A percentile compares a stretch with the other conserved stretches of the same genome.
phyloP scores from a whole-genome alignment of 2,888 invertebrate genomes.

The Eupithecia pulchellata region DNA sequence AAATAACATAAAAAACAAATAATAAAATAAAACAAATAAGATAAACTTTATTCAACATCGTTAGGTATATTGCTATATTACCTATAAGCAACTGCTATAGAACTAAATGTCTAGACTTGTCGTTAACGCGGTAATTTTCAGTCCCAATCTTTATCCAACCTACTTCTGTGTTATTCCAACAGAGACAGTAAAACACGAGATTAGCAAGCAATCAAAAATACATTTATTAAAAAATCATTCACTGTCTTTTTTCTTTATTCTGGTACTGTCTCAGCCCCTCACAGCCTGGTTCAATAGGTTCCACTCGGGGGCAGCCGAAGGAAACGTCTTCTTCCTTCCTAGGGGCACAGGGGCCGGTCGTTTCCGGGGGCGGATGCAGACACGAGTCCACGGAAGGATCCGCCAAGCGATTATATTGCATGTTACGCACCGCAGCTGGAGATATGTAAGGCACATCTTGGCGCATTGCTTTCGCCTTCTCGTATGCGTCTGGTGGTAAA shows the following conservation, averaged over 20 bases:
- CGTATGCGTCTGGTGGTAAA: constrained; percentile 68
- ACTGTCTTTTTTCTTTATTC: background rate
- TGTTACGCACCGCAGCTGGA: constrained; percentile 66
- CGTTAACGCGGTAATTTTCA: background rate
- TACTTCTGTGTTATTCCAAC: background rate
- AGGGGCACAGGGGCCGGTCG: constrained; percentile 58
- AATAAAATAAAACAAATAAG: too few relatives aligned
- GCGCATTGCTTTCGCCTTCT: constrained; percentile 67
- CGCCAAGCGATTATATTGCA: constrained; percentile 57
- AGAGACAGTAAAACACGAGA: background rate
- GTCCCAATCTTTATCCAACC: background rate
- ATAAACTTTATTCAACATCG: too few relatives aligned
- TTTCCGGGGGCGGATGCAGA: constrained; percentile 55
- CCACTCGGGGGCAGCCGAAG: constrained; percentile 70
- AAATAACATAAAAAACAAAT: too few relatives aligned
- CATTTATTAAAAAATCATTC: background rate
- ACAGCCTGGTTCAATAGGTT: constrained; percentile 68
- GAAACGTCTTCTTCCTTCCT: constrained; percentile 71
- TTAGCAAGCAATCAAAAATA: constrained; percentile 1
- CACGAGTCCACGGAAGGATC: constrained; percentile 59
- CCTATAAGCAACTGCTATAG: too few relatives aligned
- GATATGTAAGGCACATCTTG: constrained; percentile 70
- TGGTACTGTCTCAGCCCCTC: constrained; percentile 50
- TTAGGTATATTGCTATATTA: too few relatives aligned
- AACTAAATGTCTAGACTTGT: too few relatives aligned